Conservation (phyloP, 2,797 vertebrate genomes). For the Pipistrellus pipistrellus region DNA sequence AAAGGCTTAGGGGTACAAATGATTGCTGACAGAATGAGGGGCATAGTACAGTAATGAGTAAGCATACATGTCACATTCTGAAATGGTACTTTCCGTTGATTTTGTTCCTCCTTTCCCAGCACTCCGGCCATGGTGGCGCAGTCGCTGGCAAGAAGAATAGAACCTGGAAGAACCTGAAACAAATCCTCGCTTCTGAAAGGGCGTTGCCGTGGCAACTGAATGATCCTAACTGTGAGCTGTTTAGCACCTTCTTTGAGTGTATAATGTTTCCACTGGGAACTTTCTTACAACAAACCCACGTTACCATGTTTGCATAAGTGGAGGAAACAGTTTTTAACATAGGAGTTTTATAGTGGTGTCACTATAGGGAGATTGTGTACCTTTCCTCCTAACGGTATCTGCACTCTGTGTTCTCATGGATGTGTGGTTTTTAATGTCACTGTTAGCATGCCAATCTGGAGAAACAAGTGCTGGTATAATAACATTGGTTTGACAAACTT, state of each 20-base stretch:
- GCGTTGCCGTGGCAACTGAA: conserved; percentile 97
- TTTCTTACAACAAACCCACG: conserved; percentile 76
- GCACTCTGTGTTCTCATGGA: neutral
- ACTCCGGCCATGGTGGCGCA: conserved; percentile 97
- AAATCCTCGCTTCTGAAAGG: conserved; percentile 97
- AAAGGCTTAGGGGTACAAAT: conserved; percentile 71
- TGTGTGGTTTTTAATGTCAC: conserved; percentile 35
- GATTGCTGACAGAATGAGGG: conserved; percentile 71
- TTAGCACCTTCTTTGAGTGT: conserved; percentile 86
- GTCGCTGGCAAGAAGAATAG: conserved; percentile 99
- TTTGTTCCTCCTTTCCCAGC: conserved; percentile 88
- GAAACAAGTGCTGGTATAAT: conserved; percentile 1
- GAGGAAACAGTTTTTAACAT: conserved; percentile 59
- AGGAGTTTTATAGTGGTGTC: neutral
- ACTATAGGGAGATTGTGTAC: neutral
- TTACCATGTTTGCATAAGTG: conserved; percentile 42
- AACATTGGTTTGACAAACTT: conserved; percentile 15
- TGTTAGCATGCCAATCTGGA: conserved; percentile 34
- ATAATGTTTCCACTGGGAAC: conserved; percentile 83
- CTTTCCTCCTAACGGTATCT: neutral
- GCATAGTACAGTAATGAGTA: conserved; percentile 36
- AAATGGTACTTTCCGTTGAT: conserved; percentile 64
- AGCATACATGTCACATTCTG: conserved; percentile 67
- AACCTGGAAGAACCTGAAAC: conserved; percentile 99
- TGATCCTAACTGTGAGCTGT: conserved; percentile 96